phyloP scores from a whole-genome alignment of 2,797 vertebrate genomes.

The Argya squamiceps region DNA sequence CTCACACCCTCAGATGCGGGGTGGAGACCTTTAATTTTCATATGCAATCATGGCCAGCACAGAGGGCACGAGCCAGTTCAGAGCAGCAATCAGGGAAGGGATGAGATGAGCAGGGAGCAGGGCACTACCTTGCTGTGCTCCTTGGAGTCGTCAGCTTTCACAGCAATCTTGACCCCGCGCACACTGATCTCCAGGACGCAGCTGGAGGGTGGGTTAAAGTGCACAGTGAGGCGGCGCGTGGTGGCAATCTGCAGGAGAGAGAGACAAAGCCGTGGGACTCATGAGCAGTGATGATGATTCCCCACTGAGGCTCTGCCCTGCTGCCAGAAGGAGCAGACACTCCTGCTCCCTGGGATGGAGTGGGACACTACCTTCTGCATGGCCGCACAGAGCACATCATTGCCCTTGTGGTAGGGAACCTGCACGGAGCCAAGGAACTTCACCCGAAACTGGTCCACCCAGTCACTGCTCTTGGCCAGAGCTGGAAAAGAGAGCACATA shows the following conservation, averaged over 20 bases:
- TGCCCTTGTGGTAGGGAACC: constrained; percentile 96
- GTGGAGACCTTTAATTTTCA: neutral
- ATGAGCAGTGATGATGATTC: neutral
- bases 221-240: constrained; percentile 94
- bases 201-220: constrained; percentile 95
- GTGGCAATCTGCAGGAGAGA: constrained; percentile 87
- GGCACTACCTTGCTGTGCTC: constrained; percentile 79
- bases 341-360: neutral
- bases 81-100: neutral
- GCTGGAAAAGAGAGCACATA: constrained; percentile 40
- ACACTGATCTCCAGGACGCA: constrained; percentile 94
- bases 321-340: neutral
- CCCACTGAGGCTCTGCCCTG: neutral
- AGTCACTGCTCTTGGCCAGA: constrained; percentile 86
- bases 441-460: constrained; percentile 91
- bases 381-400: constrained; percentile 94
- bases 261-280: neutral
- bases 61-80: neutral
- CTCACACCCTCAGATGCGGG: neutral
- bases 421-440: constrained; percentile 97
- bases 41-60: neutral
- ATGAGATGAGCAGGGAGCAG: fast-evolving
- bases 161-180: constrained; percentile 91
- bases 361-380: constrained; percentile 94
- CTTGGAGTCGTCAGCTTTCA: constrained; percentile 87